Conservation (phyloP, 2,888 invertebrate species). For the Acrobasis consociella region DNA sequence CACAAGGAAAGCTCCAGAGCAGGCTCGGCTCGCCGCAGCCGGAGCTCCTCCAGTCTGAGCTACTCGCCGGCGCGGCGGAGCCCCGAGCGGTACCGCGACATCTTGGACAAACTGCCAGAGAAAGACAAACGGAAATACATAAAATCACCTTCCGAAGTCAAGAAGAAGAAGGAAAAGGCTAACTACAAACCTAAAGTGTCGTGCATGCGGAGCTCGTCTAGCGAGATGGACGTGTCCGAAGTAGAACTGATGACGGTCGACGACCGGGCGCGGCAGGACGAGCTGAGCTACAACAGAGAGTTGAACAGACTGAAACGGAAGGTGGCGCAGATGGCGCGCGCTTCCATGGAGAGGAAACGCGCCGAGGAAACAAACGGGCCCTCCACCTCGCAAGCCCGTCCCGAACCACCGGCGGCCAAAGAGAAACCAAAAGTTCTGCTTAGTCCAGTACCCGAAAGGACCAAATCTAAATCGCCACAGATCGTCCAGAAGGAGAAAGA, state of each 20-base stretch:
- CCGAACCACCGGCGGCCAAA: constrained; percentile 31
- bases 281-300: constrained; percentile 82
- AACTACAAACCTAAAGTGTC: constrained; percentile 70
- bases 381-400: constrained; percentile 47
- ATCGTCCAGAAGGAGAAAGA: constrained; percentile 32
- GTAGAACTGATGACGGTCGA: constrained; percentile 79
- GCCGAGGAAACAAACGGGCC: constrained; percentile 51
- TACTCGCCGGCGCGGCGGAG: constrained; percentile 87
- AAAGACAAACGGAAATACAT: constrained; percentile 80
- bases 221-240: constrained; percentile 82
- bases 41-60: constrained; percentile 83
- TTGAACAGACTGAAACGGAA: constrained; percentile 85
- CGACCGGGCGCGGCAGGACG: constrained; percentile 78
- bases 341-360: constrained; percentile 61
- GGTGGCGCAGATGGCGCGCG: constrained; percentile 88
- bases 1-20: constrained; percentile 51
- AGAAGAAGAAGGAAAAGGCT: constrained; percentile 58
- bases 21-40: constrained; percentile 62
- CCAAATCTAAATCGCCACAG: constrained; percentile 24
- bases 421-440: constrained; percentile 18
- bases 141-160: constrained; percentile 66
- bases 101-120: constrained; percentile 81
- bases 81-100: constrained; percentile 87
- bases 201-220: constrained; percentile 83
- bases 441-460: constrained; percentile 16